A percentile compares a stretch with the other conserved stretches of the same genome.
Conservation (phyloP, 2,888 invertebrate genomes). For the Auanema freiburgensis region DNA sequence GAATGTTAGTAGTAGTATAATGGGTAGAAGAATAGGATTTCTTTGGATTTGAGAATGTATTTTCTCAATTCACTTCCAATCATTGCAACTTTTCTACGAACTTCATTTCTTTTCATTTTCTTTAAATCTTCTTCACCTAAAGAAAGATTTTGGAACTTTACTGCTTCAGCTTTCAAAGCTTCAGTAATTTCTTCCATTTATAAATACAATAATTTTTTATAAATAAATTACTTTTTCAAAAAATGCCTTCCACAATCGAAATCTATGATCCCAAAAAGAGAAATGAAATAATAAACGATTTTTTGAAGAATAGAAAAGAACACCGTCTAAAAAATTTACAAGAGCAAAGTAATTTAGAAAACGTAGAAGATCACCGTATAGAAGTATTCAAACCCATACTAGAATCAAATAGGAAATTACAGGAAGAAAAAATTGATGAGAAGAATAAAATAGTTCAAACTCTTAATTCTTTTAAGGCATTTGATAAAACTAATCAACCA, state of each 20-base stretch:
- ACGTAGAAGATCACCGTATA: constrained; percentile 40
- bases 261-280: constrained; percentile 15
- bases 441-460: constrained; percentile 46
- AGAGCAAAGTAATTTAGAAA: constrained; percentile 24
- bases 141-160: constrained; percentile 11
- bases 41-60: constrained; percentile 21
- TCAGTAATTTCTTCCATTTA: constrained; percentile 28
- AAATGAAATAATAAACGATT: constrained; percentile 7
- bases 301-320: constrained; percentile 13
- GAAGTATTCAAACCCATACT: constrained; percentile 46
- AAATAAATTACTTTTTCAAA: constrained; percentile 16
- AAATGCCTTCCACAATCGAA: constrained; percentile 8
- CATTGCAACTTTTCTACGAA: constrained; percentile 26
- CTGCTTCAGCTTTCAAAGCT: too few relatives aligned
- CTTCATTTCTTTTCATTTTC: constrained; percentile 31
- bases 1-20: too few relatives aligned
- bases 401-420: constrained; percentile 42
- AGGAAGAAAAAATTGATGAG: constrained; percentile 46
- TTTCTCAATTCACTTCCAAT: constrained; percentile 29
- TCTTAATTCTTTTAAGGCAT: constrained; percentile 27
- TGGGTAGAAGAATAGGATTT: too few relatives aligned
- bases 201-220: constrained; percentile 23
- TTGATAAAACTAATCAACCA: too few relatives aligned
- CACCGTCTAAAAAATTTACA: constrained; percentile 10
- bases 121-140: constrained; percentile 25